A percentile compares a stretch with the other conserved stretches of the same genome.
Conservation (phyloP, 1,140 invertebrate species). For the Diplogasteroides magnus region DNA sequence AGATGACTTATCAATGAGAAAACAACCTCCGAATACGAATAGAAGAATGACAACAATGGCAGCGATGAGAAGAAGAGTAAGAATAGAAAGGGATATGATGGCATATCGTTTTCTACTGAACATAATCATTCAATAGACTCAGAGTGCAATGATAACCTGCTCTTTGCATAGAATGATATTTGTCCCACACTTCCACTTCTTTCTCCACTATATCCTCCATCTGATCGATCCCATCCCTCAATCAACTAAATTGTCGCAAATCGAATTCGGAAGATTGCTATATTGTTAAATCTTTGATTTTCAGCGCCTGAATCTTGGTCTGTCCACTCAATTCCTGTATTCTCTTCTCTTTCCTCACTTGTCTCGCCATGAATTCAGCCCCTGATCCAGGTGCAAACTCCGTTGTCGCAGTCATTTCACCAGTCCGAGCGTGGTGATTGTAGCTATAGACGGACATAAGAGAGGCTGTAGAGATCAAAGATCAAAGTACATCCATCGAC, state of each 20-base stretch:
- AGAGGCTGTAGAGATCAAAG: no score
- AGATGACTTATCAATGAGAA: no score
- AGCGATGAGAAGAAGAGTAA: neutral
- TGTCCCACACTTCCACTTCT: neutral
- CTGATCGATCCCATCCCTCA: neutral
- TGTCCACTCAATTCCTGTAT: neutral
- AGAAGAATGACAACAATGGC: neutral
- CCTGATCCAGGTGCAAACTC: neutral
- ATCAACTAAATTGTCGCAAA: neutral
- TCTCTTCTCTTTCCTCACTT: neutral
- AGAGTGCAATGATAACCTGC: neutral
- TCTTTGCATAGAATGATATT: neutral
- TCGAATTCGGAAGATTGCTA: neutral
- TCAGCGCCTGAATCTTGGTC: neutral
- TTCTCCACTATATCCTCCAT: neutral
- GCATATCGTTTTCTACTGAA: neutral
- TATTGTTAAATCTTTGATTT: neutral
- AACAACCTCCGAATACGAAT: neutral
- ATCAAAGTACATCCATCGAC: no score
- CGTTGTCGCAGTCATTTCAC: no score
- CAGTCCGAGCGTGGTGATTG: no score
- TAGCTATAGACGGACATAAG: no score
- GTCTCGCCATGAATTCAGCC: neutral
- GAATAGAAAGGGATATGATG: neutral
- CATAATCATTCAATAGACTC: neutral